phyloP scores from a whole-genome alignment of 2,113 vertebrate species.

The Cyanoramphus novaezelandiae region DNA sequence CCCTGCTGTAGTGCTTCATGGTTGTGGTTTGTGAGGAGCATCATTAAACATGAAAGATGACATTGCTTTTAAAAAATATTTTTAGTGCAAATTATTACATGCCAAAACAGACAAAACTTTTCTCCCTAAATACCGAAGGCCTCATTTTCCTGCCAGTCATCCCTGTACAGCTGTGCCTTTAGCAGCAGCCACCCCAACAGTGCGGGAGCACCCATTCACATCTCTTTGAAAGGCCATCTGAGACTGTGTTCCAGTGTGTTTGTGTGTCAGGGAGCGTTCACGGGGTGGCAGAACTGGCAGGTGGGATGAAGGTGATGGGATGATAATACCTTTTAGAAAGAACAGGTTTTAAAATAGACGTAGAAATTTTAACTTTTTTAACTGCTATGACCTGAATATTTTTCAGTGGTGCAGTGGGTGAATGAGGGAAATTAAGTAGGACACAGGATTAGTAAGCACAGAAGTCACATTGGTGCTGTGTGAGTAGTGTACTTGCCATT shows the following conservation, averaged over 20 bases:
- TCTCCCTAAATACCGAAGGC: background rate
- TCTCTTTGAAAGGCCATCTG: background rate
- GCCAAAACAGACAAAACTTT: conserved; percentile 25
- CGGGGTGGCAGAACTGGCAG: background rate
- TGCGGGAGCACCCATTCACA: background rate
- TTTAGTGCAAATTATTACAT: conserved; percentile 33
- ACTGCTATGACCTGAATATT: background rate
- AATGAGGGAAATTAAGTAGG: background rate
- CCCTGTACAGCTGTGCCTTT: background rate
- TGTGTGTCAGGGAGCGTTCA: background rate
- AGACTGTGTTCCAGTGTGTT: background rate
- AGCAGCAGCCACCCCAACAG: background rate
- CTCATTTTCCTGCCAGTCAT: conserved; percentile 38
- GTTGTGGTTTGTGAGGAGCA: background rate
- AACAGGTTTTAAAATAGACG: background rate
- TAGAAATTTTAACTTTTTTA: background rate
- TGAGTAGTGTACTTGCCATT: background rate
- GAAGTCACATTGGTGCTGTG: fast-evolving
- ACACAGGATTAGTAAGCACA: background rate
- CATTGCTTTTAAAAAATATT: conserved; percentile 27
- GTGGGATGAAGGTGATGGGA: background rate
- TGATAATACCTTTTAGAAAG: background rate
- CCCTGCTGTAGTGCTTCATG: background rate
- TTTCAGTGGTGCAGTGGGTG: fast-evolving
- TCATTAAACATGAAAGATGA: conserved; percentile 29